Conservation (phyloP, 1,140 invertebrate species). For the Yoshiicerus persimilis region DNA sequence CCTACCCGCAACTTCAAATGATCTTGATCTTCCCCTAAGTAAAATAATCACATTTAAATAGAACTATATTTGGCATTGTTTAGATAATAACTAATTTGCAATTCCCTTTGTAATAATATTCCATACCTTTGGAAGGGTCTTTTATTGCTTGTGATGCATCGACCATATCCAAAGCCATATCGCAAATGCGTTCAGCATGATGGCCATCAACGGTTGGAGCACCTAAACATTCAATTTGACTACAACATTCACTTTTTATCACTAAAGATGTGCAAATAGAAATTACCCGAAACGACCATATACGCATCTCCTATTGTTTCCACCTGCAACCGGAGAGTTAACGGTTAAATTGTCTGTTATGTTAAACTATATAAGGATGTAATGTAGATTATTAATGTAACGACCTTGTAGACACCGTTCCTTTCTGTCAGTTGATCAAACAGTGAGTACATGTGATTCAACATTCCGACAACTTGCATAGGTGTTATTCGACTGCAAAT, state of each 20-base stretch:
- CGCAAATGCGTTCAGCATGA: slow-evolving; percentile 90
- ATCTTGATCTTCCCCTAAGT: slow-evolving; percentile 28
- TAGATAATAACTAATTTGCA: too few species aligned
- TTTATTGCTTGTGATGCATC: slow-evolving; percentile 86
- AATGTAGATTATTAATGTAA: not conserved
- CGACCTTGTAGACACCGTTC: slow-evolving; percentile 91
- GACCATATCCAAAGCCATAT: slow-evolving; percentile 96
- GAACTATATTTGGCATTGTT: too few species aligned
- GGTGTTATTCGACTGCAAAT: slow-evolving; percentile 93
- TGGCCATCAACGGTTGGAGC: slow-evolving; percentile 85
- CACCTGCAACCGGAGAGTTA: slow-evolving; percentile 69
- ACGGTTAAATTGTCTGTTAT: too few species aligned
- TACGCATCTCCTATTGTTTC: slow-evolving; percentile 80
- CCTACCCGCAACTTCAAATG: slow-evolving; percentile 88
- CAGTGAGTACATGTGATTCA: slow-evolving; percentile 92
- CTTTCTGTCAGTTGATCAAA: slow-evolving; percentile 88
- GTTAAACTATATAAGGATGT: too few species aligned
- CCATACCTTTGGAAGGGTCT: slow-evolving; percentile 79
- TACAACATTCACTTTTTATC: not conserved
- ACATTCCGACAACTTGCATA: slow-evolving; percentile 96
- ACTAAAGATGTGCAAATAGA: not conserved
- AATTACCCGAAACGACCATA: slow-evolving; percentile 43
- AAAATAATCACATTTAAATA: not conserved
- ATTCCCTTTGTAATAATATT: not conserved
- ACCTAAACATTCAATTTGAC: slow-evolving; percentile 92